These are phyloP conservation scores for Orcinus orca DNA, from an alignment of 2,113 vertebrate genomes.

Conservation along the genomic window DNA sequence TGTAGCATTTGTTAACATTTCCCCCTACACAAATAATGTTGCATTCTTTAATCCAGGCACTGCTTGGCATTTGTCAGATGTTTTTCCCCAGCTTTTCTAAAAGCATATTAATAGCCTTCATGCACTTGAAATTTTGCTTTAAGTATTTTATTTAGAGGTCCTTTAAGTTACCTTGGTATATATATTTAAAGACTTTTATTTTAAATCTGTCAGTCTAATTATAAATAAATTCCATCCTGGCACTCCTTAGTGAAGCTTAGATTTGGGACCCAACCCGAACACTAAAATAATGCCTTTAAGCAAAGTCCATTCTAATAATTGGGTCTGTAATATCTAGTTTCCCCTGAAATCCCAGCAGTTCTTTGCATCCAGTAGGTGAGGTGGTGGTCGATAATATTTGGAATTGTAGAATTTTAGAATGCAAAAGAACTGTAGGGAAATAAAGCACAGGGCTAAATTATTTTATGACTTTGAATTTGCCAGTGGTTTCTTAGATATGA, in stretches of 20 bases:
- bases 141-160: neutral
- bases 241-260: neutral
- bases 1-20: neutral
- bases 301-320: neutral
- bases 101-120: neutral
- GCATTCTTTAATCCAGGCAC: neutral
- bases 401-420: neutral
- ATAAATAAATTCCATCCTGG: neutral
- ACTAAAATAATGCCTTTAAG: neutral
- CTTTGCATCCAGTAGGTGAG: neutral
- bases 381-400: neutral
- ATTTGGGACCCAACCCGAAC: neutral
- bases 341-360: neutral
- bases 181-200: neutral
- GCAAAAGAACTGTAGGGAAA: neutral
- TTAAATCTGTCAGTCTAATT: neutral
- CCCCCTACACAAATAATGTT: neutral
- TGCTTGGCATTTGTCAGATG: neutral
- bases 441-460: neutral
- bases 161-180: neutral
- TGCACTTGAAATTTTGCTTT: neutral
- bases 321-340: neutral
- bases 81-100: neutral
- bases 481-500: neutral
- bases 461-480: neutral